These are phyloP conservation scores for Melipona quadrifasciata DNA, from an alignment of 1,140 invertebrate species.

Conservation along the genomic window DNA sequence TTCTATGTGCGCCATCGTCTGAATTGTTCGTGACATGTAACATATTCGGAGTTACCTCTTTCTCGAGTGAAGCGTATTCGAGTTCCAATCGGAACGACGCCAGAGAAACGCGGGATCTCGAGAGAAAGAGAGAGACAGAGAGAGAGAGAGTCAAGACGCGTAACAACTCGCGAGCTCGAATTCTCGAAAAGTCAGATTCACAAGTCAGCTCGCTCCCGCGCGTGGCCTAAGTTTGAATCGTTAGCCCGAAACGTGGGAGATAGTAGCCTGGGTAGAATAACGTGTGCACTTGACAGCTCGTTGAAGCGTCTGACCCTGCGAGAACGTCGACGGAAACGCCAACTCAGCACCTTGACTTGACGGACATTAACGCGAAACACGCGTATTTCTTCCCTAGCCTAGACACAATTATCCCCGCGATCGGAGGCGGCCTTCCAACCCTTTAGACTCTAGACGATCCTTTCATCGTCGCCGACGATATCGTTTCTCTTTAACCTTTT, in stretches of 20 bases:
- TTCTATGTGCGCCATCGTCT: too few relatives aligned
- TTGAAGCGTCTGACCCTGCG: constrained; percentile 50
- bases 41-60: background rate
- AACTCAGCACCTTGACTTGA: constrained; percentile 53
- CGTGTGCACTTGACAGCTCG: constrained; percentile 57
- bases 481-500: background rate
- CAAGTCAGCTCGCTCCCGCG: constrained; percentile 22
- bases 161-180: constrained; percentile 30
- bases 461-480: background rate
- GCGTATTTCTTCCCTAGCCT: constrained; percentile 44
- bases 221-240: constrained; percentile 44
- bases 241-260: constrained; percentile 49
- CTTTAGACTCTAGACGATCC: background rate
- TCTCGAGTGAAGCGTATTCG: background rate
- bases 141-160: too few relatives aligned
- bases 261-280: constrained; percentile 42
- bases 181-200: constrained; percentile 27
- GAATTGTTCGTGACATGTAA: background rate
- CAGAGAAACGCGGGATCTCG: too few relatives aligned
- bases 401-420: constrained; percentile 61
- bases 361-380: constrained; percentile 57
- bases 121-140: too few relatives aligned
- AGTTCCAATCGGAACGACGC: too few relatives aligned
- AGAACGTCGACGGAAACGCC: constrained; percentile 55
- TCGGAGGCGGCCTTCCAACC: background rate